Evolutionary conservation across 2,113 vertebrate genomes (phyloP).

Genomic region (Proteles cristata): DNA sequence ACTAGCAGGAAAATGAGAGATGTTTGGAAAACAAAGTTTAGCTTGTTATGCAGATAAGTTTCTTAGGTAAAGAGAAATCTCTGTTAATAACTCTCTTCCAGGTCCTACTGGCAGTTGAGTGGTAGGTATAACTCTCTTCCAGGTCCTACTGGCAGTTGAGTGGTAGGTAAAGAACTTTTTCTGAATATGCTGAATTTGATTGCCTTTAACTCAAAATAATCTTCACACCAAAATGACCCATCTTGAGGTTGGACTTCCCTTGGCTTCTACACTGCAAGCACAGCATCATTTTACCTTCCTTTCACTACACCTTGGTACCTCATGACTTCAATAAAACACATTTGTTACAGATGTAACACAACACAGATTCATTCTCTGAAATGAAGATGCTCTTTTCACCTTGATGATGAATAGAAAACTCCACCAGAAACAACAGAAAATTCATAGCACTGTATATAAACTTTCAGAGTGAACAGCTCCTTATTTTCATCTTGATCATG

Average conservation of each 20-base stretch:
- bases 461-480: neutral
- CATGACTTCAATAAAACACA: neutral
- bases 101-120: neutral
- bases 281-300: neutral
- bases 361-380: neutral
- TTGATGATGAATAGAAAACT: neutral
- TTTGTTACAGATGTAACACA: neutral
- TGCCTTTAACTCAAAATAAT: neutral
- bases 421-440: neutral
- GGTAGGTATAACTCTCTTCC: neutral
- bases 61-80: neutral
- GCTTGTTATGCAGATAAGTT: neutral
- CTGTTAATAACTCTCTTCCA: neutral
- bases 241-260: neutral
- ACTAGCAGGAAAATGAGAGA: neutral
- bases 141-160: neutral
- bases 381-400: neutral
- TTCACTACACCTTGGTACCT: neutral
- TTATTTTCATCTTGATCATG: neutral
- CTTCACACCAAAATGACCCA: neutral
- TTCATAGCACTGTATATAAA: neutral
- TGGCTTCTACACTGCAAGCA: neutral
- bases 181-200: neutral
- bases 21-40: neutral
- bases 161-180: neutral